Base-by-base conservation (phyloP, 2,888 invertebrate genomes). In the Caenorhabditis macrosperma region DNA sequence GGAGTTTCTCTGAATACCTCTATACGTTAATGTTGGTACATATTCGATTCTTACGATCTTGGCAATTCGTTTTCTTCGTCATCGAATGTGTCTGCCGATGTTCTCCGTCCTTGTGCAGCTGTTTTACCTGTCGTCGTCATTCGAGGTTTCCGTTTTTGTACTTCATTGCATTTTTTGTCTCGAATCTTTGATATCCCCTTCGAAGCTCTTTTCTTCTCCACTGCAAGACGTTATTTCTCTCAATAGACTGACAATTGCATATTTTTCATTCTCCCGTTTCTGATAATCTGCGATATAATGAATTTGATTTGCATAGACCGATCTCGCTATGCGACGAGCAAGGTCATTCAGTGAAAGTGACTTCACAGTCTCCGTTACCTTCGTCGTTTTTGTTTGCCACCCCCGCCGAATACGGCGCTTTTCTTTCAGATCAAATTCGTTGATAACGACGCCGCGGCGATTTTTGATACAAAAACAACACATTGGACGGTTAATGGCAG, bases 391-490 rank as follows among this genome's bases (percentile, higher is more conserved):
- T 55, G n/a, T 24, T 38, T 55, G 7, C 30, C 46, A 7, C 38
- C 50, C n/a, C 41, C 10, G n/a, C 24, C 15, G n/a, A n/a, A n/a
- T 30, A 17, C 46, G 30, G 10, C 26, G 20, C 33, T 12, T 50
- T 20, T 41, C 22, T 61, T 60, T 60, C 60, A 60, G 69, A 71
- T 71, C 61, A 50, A n/a, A 30, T 22, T 20, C n/a, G 12, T 15
- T 35, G 60, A 71, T 61, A 69, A 54, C 44, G 10, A 44, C 33
- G 46, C 46, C 71, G 22, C 57, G 57, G 57, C 57, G 57, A 57
- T 38, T 57, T 57, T 57, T 22, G 38, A 17, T 17, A 38, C 57
- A 57, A 57, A 57, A 57, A 57, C 38, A 57, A 22, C 20, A 30
- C 9, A 20, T 9, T 1, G 22, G 24, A 12, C 38, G 38, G 9